phyloP scores from a whole-genome alignment of 2,797 vertebrate species.

The Thripadectes ignobilis region DNA sequence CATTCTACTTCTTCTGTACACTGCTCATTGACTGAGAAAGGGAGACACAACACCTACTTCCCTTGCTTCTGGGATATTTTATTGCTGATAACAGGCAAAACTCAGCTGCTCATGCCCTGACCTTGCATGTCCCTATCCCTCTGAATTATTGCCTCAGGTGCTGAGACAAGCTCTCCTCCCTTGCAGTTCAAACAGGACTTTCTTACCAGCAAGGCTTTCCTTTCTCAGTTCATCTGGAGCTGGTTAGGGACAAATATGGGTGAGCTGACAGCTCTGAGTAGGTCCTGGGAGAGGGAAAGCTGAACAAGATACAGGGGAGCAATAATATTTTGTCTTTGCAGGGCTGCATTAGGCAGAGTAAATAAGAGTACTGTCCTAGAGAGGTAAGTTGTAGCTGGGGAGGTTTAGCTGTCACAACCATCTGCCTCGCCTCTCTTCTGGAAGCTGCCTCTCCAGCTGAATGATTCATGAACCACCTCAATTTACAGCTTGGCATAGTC shows the following conservation, averaged over 20 bases:
- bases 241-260: background rate
- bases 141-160: background rate
- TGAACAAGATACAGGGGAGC: background rate
- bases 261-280: background rate
- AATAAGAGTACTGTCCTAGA: background rate
- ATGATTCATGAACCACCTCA: conserved; percentile 48
- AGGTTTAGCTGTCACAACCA: background rate
- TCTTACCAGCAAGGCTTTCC: background rate
- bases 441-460: background rate
- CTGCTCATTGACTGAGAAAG: background rate
- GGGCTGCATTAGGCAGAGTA: background rate
- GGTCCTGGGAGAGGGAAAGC: background rate
- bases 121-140: background rate
- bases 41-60: background rate
- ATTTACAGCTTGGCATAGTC: conserved; percentile 26
- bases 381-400: background rate
- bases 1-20: background rate
- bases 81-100: background rate
- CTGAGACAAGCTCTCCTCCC: background rate
- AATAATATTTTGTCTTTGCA: background rate
- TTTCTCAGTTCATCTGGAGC: background rate
- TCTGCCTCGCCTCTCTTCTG: background rate
- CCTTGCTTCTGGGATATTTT: background rate
- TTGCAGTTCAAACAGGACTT: background rate
- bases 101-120: background rate